Base-by-base conservation (phyloP, 2,113 vertebrate species). In the Xenus cinereus region DNA sequence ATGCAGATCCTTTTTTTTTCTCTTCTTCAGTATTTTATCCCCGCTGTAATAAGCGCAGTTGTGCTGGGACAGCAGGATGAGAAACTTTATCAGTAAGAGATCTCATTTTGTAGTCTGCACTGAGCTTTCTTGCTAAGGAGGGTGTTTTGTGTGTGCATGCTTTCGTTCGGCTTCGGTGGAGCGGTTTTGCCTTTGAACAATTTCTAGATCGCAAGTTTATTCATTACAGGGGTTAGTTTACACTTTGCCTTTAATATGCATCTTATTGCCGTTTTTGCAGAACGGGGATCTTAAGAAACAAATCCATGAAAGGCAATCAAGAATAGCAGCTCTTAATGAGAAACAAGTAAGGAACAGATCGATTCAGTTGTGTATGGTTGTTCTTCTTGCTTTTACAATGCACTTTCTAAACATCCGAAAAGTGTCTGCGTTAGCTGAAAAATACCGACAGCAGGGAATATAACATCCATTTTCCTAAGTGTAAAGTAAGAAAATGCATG, bases 11-110 rank as follows among this genome's bases (percentile, higher is more conserved):
- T 89, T 93, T 94, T 87, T 91, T 79, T 74, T 84, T 5, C 56
- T 93, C 90, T 87, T 92, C 87, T 96, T 89, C 96, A 94, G 87
- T 94, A 88, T 96, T 97, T 97, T 95, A 87, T 93, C 90, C 95
- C 59, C 64, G 96, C 93, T 85, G 84, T 95, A 79, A 97, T 97
- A 81, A 94, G 95, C 84, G 67, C 89, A 93, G 95, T 94, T 95
- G 92, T 96, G 95, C 94, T 94, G 96, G 96, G 98, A 98, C 97
- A 98, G 97, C 97, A 97, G 96, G 97, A 97, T 94, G 97, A 97
- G 96, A 98, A 99, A 99, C 98, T 99, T 99, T 99, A 98, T 98
- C 98, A 94, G 98, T 96, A 96, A 97, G 97, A 98, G 98, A 98
- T 98, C 98, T 98, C 96, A 84, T 97, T 96, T 97, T 94, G 95